phyloP scores from a whole-genome alignment of 2,888 invertebrate species.

The Drosophila picticornis region DNA sequence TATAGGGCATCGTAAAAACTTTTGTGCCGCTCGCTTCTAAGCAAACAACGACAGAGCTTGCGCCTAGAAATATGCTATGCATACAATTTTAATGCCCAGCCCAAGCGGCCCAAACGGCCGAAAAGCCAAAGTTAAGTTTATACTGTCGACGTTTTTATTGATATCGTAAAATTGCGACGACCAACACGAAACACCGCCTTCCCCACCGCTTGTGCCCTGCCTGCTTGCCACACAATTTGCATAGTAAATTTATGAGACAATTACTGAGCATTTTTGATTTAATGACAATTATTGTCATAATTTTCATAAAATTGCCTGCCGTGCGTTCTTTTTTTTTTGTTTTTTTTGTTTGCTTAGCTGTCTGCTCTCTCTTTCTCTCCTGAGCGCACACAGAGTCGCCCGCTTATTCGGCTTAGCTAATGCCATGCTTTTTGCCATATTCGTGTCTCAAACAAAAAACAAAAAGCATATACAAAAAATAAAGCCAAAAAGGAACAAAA shows the following conservation, averaged over 20 bases:
- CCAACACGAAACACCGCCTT: slow-evolving; percentile 59
- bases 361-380: not conserved
- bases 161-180: slow-evolving; percentile 77
- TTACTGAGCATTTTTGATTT: slow-evolving; percentile 82
- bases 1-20: slow-evolving; percentile 75
- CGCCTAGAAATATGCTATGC: slow-evolving; percentile 77
- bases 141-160: slow-evolving; percentile 81
- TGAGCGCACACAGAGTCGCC: not conserved
- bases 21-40: slow-evolving; percentile 62
- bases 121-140: slow-evolving; percentile 75
- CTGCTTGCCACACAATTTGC: slow-evolving; percentile 72
- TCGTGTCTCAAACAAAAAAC: slow-evolving; percentile 51
- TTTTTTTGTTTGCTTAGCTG: slow-evolving; percentile 17
- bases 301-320: slow-evolving; percentile 79
- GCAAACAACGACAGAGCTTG: slow-evolving; percentile 48
- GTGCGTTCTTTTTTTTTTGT: slow-evolving; percentile 40
- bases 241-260: slow-evolving; percentile 82
- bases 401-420: slow-evolving; percentile 53
- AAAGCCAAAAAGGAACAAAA: slow-evolving; percentile 2
- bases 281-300: slow-evolving; percentile 83
- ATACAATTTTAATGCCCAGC: slow-evolving; percentile 73
- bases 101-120: slow-evolving; percentile 44
- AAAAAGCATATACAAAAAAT: not conserved
- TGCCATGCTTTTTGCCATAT: slow-evolving; percentile 68
- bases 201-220: not conserved